Base-by-base conservation (phyloP, 2,797 vertebrate genomes). In the Liasis olivaceus region DNA sequence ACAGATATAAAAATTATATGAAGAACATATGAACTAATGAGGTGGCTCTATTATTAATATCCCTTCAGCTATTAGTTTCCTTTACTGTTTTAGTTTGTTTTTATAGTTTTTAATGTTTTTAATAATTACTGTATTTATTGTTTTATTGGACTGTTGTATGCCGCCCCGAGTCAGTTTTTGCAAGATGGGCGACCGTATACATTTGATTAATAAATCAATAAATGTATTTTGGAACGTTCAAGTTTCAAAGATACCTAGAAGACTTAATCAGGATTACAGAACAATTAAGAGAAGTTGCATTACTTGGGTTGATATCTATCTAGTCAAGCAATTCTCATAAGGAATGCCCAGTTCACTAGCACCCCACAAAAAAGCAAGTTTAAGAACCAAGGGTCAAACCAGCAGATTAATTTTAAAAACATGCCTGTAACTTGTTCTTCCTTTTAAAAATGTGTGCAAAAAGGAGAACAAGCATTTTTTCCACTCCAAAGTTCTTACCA, bases 401-500 rank as follows among this genome's bases (percentile, higher is more conserved):
- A 51, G 11, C 20, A 85, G 4, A n/a, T 85, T 51, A 85, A 28
- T 85, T 85, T 85, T 85, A 5, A 85, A 54, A 28, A 56, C 15
- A 58, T 59, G 22, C 2, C 58, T 60, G 31, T 1, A 17, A 58
- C 6, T 59, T 87, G 28, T 60, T 66, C 26, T 85, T 64, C 20
- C 12, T n/a, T 58, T 81, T 47, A 81, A 59, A 59, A 59, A 42
- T 36, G 36, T 58, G 31, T 9, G 31, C 13, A 15, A 77, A n/a
- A 11, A 2, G 51, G 15, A 14, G 20, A 24, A 59, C 36, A 81
- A 4, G 6, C 12, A 77, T 20, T 86, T 1, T 6, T 6, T 15
- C 7, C 0, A 0, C 31, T 26, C 14, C 85, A 66, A 89, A 66
- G 24, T 59, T 92, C 97, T 97, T 94, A 97, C 97, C 8, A n/a